Evolutionary conservation across 2,113 vertebrate genomes (phyloP), one percentile per base, ranked within the genome.

Genomic region (Hyperopisus bebe): DNA sequence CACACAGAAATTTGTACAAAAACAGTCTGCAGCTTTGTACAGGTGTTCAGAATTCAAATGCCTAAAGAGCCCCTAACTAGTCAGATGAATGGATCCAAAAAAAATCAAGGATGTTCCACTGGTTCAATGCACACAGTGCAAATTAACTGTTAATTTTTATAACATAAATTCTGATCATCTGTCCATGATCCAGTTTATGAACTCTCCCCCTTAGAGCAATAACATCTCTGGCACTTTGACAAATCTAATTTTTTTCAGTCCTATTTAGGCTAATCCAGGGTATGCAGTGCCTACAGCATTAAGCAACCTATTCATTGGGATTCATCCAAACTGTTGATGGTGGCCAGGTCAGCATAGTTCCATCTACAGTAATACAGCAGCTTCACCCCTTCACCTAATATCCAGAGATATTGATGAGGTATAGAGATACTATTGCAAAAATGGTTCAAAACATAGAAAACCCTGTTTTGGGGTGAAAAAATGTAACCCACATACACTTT

Each of bases 231-330:
- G 7, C 0, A n/a, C 55, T 62, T n/a, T 62, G 21, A 62, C 46
- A 47, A 84, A 10, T 13, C 10, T 4, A 5, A 15, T 44, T 47
- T 83, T 47, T 84, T 53, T 7, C 53, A 91, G 85, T 35, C 90
- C 91, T 6, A 47, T 74, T 42, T 58, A 74, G 62, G 46, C 2
- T 48, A 5, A 0, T 84, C 42, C 44, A 84, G 7, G 47, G 21
- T 44, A 47, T 6, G 9, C 44, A 46, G 6, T 3, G 17, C 3
- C 42, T 27, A 66, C 88, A 74, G 24, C 62, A 55, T 80, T 53
- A 62, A 91, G 21, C 53, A 90, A 39, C 19, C 17, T 66, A 31
- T 89, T 89, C 42, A 91, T 88, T n/a, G n/a, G n/a, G n/a, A n/a
- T 27, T 90, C 89, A 42, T 91, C 89, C 0, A 74, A 15, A 27